phyloP scores from a whole-genome alignment of 2,888 invertebrate genomes.

The Lasius fuliginosus region DNA sequence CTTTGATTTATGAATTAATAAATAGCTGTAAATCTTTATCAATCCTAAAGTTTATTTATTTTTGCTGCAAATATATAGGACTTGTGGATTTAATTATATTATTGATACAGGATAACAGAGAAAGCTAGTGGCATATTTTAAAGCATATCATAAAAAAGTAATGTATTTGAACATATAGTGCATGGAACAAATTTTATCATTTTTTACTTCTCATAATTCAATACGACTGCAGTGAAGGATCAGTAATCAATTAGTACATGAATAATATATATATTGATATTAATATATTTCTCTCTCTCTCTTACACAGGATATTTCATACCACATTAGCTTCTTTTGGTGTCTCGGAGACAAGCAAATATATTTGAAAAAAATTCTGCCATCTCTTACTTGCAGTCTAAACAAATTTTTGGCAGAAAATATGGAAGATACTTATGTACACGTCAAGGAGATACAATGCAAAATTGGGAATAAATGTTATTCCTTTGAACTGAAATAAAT shows the following conservation, averaged over 20 bases:
- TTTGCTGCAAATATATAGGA: background rate
- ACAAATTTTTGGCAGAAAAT: constrained; percentile 82
- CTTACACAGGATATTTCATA: constrained; percentile 92
- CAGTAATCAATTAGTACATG: background rate
- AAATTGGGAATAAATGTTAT: constrained; percentile 92
- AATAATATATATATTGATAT: background rate
- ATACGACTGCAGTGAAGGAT: background rate
- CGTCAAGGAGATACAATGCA: constrained; percentile 89
- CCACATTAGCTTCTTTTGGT: constrained; percentile 95
- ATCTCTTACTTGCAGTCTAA: constrained; percentile 86
- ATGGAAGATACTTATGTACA: constrained; percentile 86
- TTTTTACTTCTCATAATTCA: background rate
- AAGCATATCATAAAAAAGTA: too few species aligned
- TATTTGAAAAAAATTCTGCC: constrained; percentile 87
- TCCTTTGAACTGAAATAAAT: constrained; percentile 87
- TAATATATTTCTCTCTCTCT: background rate
- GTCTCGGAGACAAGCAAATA: constrained; percentile 89
- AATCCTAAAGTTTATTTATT: background rate
- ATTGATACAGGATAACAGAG: background rate
- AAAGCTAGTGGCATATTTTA: background rate
- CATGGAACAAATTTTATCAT: background rate
- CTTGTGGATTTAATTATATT: background rate
- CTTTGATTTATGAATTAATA: background rate
- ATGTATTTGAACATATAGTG: background rate
- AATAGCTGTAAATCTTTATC: background rate